These are phyloP conservation scores for Nomada flava DNA, from an alignment of 2,888 invertebrate species.

Conservation along the genomic window DNA sequence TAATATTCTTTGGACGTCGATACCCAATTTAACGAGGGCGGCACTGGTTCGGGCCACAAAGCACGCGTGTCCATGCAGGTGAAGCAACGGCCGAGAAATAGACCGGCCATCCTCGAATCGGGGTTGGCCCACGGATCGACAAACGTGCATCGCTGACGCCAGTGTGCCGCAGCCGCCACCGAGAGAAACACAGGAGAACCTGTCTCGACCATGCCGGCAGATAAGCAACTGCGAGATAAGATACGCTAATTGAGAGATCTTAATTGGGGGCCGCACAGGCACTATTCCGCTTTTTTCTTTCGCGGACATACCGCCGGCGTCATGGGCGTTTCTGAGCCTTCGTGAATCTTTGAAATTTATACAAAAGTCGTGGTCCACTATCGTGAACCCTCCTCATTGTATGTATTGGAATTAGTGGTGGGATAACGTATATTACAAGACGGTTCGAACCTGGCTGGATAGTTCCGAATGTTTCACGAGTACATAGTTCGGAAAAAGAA, in stretches of 20 bases:
- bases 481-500: no score
- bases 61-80: slow-evolving; percentile 54
- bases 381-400: no score
- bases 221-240: slow-evolving; percentile 78
- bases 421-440: no score
- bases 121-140: slow-evolving; percentile 46
- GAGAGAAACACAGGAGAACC: slow-evolving; percentile 62
- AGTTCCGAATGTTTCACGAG: no score
- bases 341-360: slow-evolving; percentile 19
- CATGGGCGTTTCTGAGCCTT: neutral
- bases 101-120: slow-evolving; percentile 58
- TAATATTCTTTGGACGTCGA: slow-evolving; percentile 62
- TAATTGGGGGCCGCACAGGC: slow-evolving; percentile 75
- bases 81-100: slow-evolving; percentile 66
- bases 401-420: no score
- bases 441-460: no score
- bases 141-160: slow-evolving; percentile 44
- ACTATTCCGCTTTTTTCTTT: slow-evolving; percentile 57
- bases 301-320: slow-evolving; percentile 43
- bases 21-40: slow-evolving; percentile 70
- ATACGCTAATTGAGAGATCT: slow-evolving; percentile 82
- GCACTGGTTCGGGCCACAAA: slow-evolving; percentile 62
- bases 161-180: slow-evolving; percentile 37
- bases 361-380: neutral
- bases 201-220: slow-evolving; percentile 59